Percentiles rank a stretch among this genome's conserved stretches.
phyloP scores from a whole-genome alignment of 2,797 vertebrate genomes.

The Muraenolepis orangiensis region DNA sequence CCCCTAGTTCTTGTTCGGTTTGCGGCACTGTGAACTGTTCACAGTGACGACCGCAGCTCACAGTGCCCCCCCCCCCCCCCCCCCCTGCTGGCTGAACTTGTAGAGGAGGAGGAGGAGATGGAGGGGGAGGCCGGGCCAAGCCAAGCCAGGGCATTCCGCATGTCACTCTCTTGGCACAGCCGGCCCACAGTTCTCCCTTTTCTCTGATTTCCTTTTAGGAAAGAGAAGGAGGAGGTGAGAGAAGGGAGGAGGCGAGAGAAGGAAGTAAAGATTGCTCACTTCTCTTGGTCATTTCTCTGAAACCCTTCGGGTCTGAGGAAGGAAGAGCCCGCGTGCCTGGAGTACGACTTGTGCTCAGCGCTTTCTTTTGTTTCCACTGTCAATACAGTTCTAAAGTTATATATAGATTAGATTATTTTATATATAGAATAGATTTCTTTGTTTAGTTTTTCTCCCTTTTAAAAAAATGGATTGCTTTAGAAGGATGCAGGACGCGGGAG shows the following conservation, averaged over 20 bases:
- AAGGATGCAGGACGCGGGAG: constrained; percentile 46
- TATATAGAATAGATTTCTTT: too few relatives aligned
- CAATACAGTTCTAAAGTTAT: not conserved
- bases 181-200: constrained; percentile 54
- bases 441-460: not conserved
- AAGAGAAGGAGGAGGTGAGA: constrained; percentile 24
- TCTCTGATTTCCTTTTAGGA: constrained; percentile 48
- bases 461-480: constrained; percentile 59
- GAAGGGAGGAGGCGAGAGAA: constrained; percentile 47
- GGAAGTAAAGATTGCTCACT: constrained; percentile 55
- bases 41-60: too few relatives aligned
- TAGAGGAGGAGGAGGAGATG: constrained; percentile 22
- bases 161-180: constrained; percentile 62
- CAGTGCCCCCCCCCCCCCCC: constrained; percentile 30
- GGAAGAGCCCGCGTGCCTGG: not conserved
- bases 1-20: too few relatives aligned
- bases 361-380: not conserved
- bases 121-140: constrained; percentile 58
- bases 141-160: constrained; percentile 66
- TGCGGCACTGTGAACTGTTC: too few relatives aligned
- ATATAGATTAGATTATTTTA: not conserved
- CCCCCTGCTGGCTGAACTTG: constrained; percentile 27
- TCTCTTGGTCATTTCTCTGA: constrained; percentile 23
- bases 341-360: not conserved
- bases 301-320: not conserved